Percentiles rank a stretch among this genome's conserved stretches.
phyloP scores from a whole-genome alignment of 2,113 vertebrate species.

The Psittacus erithacus region DNA sequence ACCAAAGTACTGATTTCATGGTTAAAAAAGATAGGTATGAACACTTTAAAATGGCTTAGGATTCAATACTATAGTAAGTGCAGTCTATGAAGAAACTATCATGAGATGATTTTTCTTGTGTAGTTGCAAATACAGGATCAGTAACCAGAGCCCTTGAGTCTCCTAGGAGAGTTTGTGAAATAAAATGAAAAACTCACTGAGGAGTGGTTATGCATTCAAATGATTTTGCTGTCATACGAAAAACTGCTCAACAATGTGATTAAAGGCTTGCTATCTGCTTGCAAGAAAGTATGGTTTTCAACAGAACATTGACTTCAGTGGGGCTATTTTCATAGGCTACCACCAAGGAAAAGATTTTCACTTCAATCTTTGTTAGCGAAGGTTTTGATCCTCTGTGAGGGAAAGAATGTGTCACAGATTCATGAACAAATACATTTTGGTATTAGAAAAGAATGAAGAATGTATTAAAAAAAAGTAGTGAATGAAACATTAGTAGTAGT shows the following conservation, averaged over 20 bases:
- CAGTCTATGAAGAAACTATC: not conserved
- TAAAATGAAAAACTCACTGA: not conserved
- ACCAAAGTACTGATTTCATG: not conserved
- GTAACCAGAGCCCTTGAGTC: not conserved
- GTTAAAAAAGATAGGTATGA: not conserved
- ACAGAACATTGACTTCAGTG: not conserved
- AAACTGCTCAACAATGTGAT: not conserved
- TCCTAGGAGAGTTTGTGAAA: not conserved
- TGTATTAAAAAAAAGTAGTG: not conserved
- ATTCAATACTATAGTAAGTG: not conserved
- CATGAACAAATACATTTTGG: not conserved
- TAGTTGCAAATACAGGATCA: not conserved
- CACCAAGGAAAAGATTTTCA: not conserved
- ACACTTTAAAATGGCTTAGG: not conserved
- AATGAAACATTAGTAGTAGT: not conserved
- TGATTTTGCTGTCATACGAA: not conserved
- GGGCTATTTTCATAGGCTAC: not conserved
- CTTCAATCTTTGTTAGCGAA: not conserved
- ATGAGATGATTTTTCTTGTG: not conserved
- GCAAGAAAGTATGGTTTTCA: not conserved
- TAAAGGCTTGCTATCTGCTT: not conserved
- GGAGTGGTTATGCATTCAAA: not conserved
- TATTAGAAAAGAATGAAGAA: not conserved
- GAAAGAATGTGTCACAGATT: not conserved
- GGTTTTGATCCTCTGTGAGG: not conserved